Evolutionary conservation across 2,888 invertebrate species (phyloP).

Genomic region (Linyphia triangularis): DNA sequence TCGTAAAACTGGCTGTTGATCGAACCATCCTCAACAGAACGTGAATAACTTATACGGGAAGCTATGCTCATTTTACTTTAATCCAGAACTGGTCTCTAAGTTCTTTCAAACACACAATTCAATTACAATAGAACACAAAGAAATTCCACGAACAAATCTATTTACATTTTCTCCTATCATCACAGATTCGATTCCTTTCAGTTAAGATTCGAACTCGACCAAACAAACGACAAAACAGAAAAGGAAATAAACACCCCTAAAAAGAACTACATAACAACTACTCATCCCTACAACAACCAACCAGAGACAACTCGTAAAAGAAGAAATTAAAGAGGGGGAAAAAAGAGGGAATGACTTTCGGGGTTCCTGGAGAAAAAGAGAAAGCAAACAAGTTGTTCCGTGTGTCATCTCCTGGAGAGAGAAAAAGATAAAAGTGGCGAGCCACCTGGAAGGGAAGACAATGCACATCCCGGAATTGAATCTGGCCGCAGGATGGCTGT

Average conservation of each 20-base stretch:
- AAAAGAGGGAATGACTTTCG: not conserved
- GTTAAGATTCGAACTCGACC: no score
- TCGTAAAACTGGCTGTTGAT: no score
- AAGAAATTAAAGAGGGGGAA: slow-evolving; percentile 10
- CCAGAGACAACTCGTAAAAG: slow-evolving; percentile 15
- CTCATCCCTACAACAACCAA: not conserved
- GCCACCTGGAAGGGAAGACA: slow-evolving; percentile 40
- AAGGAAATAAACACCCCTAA: not conserved
- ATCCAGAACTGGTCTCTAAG: no score
- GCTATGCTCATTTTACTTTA: no score
- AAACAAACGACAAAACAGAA: not conserved
- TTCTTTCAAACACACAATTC: no score
- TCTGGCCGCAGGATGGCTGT: slow-evolving; percentile 41
- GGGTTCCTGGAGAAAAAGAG: not conserved
- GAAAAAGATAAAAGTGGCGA: slow-evolving; percentile 27
- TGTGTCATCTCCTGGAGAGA: not conserved
- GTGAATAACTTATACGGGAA: no score
- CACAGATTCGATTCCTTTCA: no score
- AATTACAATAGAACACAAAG: no score
- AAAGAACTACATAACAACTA: not conserved
- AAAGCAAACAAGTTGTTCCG: not conserved
- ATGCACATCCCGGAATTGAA: slow-evolving; percentile 39
- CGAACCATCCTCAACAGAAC: no score
- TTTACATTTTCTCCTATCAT: no score
- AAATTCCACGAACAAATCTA: no score